Evolutionary conservation across 2,113 vertebrate species (phyloP).

Genomic region (Phocoena phocoena): DNA sequence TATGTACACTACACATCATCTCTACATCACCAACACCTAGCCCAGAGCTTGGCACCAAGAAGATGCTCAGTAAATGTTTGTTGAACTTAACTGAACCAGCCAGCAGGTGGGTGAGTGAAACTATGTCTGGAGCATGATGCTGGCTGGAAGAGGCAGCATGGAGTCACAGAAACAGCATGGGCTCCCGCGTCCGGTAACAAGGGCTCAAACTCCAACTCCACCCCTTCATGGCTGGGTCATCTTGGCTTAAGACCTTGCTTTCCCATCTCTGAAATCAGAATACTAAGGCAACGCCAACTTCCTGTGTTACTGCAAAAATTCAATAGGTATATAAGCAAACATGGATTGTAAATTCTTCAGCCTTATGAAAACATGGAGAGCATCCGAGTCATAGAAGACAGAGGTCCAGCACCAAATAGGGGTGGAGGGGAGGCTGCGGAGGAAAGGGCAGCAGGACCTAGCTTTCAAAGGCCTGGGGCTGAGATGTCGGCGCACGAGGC

Average conservation of each 20-base stretch:
- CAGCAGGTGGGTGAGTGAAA: background rate
- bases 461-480: background rate
- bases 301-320: background rate
- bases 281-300: background rate
- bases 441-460: background rate
- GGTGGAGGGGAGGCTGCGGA: background rate
- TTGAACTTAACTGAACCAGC: background rate
- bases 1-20: background rate
- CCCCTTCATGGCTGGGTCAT: background rate
- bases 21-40: background rate
- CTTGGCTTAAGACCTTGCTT: background rate
- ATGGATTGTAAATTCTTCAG: background rate
- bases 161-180: background rate
- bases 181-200: background rate
- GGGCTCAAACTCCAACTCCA: background rate
- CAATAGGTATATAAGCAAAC: background rate
- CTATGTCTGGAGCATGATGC: background rate
- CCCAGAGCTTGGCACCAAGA: background rate
- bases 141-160: background rate
- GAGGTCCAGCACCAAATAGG: background rate
- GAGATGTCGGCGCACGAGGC: background rate
- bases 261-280: slow-evolving; percentile 19
- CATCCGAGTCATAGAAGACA: background rate
- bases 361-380: background rate
- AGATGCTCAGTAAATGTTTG: background rate